Evolutionary conservation across 2,888 invertebrate genomes (phyloP).

Genomic region (Ormyrus nitidulus): DNA sequence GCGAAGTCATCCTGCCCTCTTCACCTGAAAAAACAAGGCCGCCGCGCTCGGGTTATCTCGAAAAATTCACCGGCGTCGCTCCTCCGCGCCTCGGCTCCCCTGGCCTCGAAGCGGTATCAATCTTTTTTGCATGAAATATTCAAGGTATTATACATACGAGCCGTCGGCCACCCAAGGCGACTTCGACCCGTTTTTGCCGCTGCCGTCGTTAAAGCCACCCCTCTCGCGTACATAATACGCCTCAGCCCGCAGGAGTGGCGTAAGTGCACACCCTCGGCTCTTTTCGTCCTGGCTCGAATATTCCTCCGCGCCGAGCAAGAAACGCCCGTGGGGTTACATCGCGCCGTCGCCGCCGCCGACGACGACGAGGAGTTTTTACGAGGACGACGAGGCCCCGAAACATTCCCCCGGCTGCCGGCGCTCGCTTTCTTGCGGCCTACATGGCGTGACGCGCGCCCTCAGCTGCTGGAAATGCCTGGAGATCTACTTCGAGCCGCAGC

Average conservation of each 20-base stretch:
- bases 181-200: conserved; percentile 38
- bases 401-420: neutral
- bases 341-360: neutral
- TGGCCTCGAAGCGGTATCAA: conserved; percentile 27
- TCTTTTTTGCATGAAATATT: conserved; percentile 51
- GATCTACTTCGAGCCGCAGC: too few species aligned
- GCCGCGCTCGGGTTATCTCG: neutral
- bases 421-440: conserved; percentile 5
- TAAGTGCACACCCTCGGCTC: neutral
- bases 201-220: conserved; percentile 48
- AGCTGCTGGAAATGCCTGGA: neutral
- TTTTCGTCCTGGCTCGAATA: conserved; percentile 27
- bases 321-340: conserved; percentile 34
- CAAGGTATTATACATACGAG: conserved; percentile 38
- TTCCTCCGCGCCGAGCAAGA: conserved; percentile 24
- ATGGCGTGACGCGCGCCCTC: neutral
- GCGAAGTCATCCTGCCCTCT: too few species aligned
- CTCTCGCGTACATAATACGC: conserved; percentile 20
- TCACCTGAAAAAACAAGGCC: neutral
- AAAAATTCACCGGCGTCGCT: neutral
- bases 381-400: neutral
- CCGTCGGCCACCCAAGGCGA: neutral
- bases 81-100: neutral
- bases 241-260: neutral
- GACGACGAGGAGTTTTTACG: conserved; percentile 30